A percentile compares a stretch with the other conserved stretches of the same genome.
Evolutionary conservation across 2,888 invertebrate genomes (phyloP).

Genomic region (Apocheima hispidaria): DNA sequence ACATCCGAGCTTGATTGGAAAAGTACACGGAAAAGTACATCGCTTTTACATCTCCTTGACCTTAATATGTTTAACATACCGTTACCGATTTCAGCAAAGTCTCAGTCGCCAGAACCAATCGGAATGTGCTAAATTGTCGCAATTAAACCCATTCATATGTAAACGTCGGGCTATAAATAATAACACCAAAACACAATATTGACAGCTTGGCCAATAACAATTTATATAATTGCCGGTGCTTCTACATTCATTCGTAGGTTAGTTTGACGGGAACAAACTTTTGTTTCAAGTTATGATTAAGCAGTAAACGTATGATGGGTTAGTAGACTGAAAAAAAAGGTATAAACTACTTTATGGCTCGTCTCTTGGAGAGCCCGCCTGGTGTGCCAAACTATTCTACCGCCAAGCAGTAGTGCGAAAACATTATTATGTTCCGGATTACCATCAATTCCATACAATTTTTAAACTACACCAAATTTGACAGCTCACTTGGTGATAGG

Average conservation of each 20-base stretch:
- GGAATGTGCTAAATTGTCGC: slow-evolving; percentile 21
- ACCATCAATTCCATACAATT: too few species aligned
- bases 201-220: slow-evolving; percentile 33
- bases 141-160: slow-evolving; percentile 15
- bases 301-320: background rate
- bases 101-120: slow-evolving; percentile 3
- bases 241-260: slow-evolving; percentile 21
- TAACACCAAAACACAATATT: slow-evolving; percentile 31
- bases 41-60: background rate
- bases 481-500: too few species aligned
- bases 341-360: background rate
- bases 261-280: background rate
- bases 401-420: too few species aligned
- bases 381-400: too few species aligned
- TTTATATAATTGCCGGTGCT: slow-evolving; percentile 28
- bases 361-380: too few species aligned
- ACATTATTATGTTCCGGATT: too few species aligned
- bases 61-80: slow-evolving; percentile 3
- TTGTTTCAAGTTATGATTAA: background rate
- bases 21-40: too few species aligned
- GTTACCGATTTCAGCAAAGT: slow-evolving; percentile 11
- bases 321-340: background rate
- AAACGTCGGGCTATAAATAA: slow-evolving; percentile 32
- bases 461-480: too few species aligned
- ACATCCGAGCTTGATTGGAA: too few species aligned